Base-by-base conservation (phyloP, 2,797 vertebrate genomes). In the Protosalanx chinensis region DNA sequence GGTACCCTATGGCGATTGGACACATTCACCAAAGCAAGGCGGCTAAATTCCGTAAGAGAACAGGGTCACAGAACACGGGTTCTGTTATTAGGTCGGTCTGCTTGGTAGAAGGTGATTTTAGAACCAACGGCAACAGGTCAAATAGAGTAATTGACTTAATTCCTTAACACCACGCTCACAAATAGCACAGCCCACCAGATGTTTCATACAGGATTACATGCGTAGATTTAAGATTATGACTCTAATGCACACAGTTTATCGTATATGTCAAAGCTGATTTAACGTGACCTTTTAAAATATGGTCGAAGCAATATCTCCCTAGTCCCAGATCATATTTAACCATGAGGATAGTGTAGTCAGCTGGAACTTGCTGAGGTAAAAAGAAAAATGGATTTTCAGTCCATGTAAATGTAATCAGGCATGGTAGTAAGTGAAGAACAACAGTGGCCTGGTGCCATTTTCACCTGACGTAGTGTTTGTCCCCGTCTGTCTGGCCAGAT, bases 401-500 rank as follows among this genome's bases (percentile, higher is more conserved):
- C 4, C 32, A 23, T 12, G 3, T 10, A 12, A 41, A 41, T 41
- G 7, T 41, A 41, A 8, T 27, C 29, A 20, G n/a, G 32, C 2
- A 35, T 62, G 71, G 68, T 53, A 59, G 51, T 33, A 67, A 70
- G 61, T 60, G 35, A 41, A 56, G 33, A 37, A 60, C 35, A 32
- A 64, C 27, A 27, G 1, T 62, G 70, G 29, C 67, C 68, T 33
- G 27, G 61, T 51, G 71, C 12, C 64, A 0, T 51, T 66, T 68
- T 2, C 58, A 20, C 20, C 27, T 68, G 64, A 13, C 6, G 12
- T 15, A 6, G 64, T 49, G 64, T 67, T 20, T 63, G 64, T 56
- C 60, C 72, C 76, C 67, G 67, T 79, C 84, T 41, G 79, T 65
- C 74, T 64, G 71, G 51, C 73, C 79, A 77, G 76, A 84, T 87